Base-by-base conservation (phyloP, 1,140 invertebrate genomes). In the Zaprionus ghesquierei region DNA sequence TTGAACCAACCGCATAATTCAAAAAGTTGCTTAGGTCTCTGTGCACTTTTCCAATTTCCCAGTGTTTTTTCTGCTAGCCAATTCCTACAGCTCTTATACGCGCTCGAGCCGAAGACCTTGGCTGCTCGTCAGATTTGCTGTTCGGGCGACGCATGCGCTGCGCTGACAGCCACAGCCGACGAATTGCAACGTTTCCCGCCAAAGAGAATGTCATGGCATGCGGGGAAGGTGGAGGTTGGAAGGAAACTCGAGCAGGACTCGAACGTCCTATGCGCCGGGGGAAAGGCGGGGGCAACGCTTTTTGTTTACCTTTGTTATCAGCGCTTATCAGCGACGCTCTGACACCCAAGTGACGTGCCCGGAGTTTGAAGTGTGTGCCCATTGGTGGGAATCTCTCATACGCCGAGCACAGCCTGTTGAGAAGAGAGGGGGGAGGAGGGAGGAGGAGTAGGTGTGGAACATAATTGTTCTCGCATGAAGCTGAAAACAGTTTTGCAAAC, bases 251-350 rank as follows among this genome's bases (percentile, higher is more conserved):
- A n/a, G n/a, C n/a, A n/a, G n/a, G 5, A 41, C 35, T 9, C n/a
- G 6, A 8, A 15, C 5, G n/a, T 41, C 6, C n/a, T 41, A 15
- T 41, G 35, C 18, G 62, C 13, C 2, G 10, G 50, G 3, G 3
- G 25, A 6, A 1, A 20, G 33, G 65, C 15, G 55, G 75, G 59
- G 50, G 44, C 62, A 35, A 22, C 59, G 61, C 49, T 50, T 66
- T 89, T 87, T 87, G 84, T 87, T 87, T 87, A 87, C 84, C 79
- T 87, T 89, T 89, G 79, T 89, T 87, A 86, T 86, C 82, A 86
- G 82, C 64, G 86, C 82, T 87, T 87, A 87, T 87, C 82, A 89
- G 54, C 58, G 76, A 46, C 33, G 49, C 51, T 72, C 53, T 66
- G 62, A 49, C 38, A 12, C 60, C 22, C 46, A 35, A 49, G 55